Percentiles rank a stretch among this genome's conserved stretches.
These are phyloP conservation scores for Rhagonycha fulva DNA, from an alignment of 2,888 invertebrate genomes.

Conservation along the genomic window DNA sequence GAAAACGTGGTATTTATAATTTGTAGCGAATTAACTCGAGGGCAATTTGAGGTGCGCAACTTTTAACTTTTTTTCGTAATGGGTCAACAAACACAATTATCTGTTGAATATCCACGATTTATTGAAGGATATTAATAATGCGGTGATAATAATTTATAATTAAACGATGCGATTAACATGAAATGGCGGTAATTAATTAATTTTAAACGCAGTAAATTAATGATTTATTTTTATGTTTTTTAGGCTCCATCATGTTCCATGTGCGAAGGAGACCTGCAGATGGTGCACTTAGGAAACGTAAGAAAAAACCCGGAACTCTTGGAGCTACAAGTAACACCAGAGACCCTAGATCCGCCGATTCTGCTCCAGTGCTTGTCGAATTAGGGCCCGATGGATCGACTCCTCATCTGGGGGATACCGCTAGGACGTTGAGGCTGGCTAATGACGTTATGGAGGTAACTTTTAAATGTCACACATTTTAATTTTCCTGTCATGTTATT, in stretches of 20 bases:
- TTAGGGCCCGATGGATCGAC: slow-evolving; percentile 78
- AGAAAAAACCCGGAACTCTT: slow-evolving; percentile 68
- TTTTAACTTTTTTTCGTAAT: not conserved
- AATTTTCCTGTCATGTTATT: not conserved
- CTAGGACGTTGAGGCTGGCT: slow-evolving; percentile 65
- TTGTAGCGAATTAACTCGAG: not conserved
- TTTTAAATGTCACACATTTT: slow-evolving; percentile 1
- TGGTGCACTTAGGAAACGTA: slow-evolving; percentile 87
- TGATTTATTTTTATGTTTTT: slow-evolving; percentile 35
- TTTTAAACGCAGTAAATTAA: not conserved
- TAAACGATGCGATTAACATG: too few species aligned
- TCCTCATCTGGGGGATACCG: slow-evolving; percentile 63
- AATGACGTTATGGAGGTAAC: slow-evolving; percentile 70
- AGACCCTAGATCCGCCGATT: slow-evolving; percentile 61
- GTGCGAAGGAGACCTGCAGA: slow-evolving; percentile 91
- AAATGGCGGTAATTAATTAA: not conserved
- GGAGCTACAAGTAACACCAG: slow-evolving; percentile 60
- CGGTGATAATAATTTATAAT: not conserved
- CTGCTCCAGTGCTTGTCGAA: slow-evolving; percentile 75
- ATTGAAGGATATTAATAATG: not conserved
- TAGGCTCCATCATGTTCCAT: slow-evolving; percentile 97
- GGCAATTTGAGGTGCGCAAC: not conserved
- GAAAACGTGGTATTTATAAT: not conserved
- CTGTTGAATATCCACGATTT: not conserved
- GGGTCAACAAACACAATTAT: not conserved